Evolutionary conservation across 2,888 invertebrate genomes (phyloP).

Genomic region (Cerastis rubricosa): DNA sequence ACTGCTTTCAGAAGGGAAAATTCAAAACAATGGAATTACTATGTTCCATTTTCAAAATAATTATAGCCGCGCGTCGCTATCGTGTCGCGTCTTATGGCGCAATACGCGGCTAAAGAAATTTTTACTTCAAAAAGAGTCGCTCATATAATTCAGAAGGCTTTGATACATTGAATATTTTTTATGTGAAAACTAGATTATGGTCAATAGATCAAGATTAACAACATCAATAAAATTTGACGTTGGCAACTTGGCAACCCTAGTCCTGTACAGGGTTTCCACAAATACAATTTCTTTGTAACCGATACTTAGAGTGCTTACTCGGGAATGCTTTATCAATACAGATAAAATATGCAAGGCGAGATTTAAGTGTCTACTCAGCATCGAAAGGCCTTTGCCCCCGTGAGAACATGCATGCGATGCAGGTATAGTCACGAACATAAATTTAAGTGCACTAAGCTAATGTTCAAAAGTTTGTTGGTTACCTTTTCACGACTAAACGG

Average conservation of each 20-base stretch:
- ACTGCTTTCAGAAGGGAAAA: too few relatives aligned
- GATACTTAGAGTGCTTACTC: conserved; percentile 8
- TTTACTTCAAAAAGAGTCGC: too few relatives aligned
- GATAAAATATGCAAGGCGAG: conserved; percentile 47
- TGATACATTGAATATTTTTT: background rate
- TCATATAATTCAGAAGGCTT: too few relatives aligned
- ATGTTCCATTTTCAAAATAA: too few relatives aligned
- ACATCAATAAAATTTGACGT: background rate
- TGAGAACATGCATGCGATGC: conserved; percentile 26
- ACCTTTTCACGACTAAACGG: background rate
- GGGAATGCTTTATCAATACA: conserved; percentile 31
- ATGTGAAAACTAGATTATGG: background rate
- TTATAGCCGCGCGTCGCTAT: too few relatives aligned
- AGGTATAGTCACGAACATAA: background rate
- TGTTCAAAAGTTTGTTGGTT: background rate
- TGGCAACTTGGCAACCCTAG: conserved; percentile 17
- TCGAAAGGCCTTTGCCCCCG: conserved; percentile 52
- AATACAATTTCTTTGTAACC: conserved; percentile 14
- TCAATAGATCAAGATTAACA: background rate
- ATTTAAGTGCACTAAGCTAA: background rate
- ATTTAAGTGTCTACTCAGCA: conserved; percentile 34
- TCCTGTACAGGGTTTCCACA: conserved; percentile 21
- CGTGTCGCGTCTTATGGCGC: too few relatives aligned
- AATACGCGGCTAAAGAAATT: too few relatives aligned
- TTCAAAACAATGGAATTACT: too few relatives aligned